A percentile compares a stretch with the other conserved stretches of the same genome.
Evolutionary conservation across 2,113 vertebrate species (phyloP).

Genomic region (Pica pica): DNA sequence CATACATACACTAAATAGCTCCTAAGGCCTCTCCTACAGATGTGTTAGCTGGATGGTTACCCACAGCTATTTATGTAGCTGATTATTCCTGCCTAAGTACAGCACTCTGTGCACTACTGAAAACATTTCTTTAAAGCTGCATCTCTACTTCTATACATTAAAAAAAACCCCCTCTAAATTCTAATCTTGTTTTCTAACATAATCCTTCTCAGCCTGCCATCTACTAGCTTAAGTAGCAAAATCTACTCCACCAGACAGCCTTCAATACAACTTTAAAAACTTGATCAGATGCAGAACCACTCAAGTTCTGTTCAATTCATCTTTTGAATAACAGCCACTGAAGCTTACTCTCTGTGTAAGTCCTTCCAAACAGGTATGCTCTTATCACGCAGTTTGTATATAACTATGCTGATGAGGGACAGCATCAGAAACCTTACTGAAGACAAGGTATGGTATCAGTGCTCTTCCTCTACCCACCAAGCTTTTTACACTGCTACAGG

Average conservation of each 20-base stretch:
- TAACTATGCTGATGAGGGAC: neutral
- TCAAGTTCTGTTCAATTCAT: neutral
- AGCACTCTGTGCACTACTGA: neutral
- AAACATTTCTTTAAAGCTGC: neutral
- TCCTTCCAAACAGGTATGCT: neutral
- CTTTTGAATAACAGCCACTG: neutral
- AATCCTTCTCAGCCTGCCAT: neutral
- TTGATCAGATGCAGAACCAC: neutral
- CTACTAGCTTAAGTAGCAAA: neutral
- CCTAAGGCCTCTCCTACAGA: neutral
- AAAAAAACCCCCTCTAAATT: neutral
- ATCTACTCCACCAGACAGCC: neutral
- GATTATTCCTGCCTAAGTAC: neutral
- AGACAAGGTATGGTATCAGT: neutral
- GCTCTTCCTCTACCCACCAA: neutral
- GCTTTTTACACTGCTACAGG: neutral
- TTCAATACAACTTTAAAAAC: neutral
- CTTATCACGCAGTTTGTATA: neutral
- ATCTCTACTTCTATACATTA: neutral
- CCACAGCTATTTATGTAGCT: neutral
- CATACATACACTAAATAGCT: neutral
- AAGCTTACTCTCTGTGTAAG: neutral
- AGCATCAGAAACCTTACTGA: neutral
- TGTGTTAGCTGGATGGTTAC: neutral
- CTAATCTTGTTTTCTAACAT: neutral